These are phyloP conservation scores for Ernsta delagoae DNA, from an alignment of 2,888 invertebrate species.

Conservation along the genomic window DNA sequence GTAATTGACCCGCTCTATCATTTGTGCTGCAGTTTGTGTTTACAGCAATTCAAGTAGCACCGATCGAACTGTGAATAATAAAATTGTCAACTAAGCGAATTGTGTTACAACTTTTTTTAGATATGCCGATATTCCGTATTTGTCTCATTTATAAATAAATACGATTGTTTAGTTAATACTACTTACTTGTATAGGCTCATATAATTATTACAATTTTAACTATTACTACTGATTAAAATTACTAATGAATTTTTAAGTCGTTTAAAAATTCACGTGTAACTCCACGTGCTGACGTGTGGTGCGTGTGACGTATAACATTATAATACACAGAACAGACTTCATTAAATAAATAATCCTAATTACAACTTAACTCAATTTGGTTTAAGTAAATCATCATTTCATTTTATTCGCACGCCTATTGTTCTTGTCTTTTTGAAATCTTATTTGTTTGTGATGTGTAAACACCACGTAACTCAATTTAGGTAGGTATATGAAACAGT, in stretches of 20 bases:
- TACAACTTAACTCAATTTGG: background rate
- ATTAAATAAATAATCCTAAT: background rate
- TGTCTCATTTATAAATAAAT: no score
- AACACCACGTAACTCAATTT: background rate
- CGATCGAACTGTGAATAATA: constrained; percentile 29
- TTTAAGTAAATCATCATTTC: background rate
- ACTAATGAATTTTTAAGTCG: no score
- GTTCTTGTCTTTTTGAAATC: background rate
- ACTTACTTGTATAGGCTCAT: no score
- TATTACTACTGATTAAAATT: no score
- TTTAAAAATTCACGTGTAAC: background rate
- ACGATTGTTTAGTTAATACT: no score
- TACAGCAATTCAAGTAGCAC: constrained; percentile 18
- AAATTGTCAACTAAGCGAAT: background rate
- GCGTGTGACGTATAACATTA: background rate
- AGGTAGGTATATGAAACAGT: background rate
- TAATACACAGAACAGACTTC: background rate
- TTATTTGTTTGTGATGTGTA: background rate
- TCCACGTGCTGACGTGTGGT: background rate
- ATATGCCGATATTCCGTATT: background rate
- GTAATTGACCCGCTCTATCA: constrained; percentile 39
- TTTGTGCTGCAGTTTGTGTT: constrained; percentile 19
- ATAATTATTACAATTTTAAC: no score
- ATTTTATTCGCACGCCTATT: constrained; percentile 2
- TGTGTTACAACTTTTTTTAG: background rate